Percentiles rank a stretch among this genome's conserved stretches.
phyloP scores from a whole-genome alignment of 1,140 invertebrate genomes.

The Drosophila melanogaster region Release_6_plus_ISO1_MT NT_037436.4:2864501-2865000 shows the following conservation, averaged over 20 bases:
- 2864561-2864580: slow-evolving; percentile 55
- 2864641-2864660: slow-evolving; percentile 1
- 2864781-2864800: slow-evolving; percentile 49
- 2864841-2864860: not conserved
- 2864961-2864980: too few species aligned
- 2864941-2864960: too few species aligned
- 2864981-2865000: too few species aligned
- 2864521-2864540: slow-evolving; percentile 27
- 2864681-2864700: slow-evolving; percentile 70
- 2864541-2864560: slow-evolving; percentile 13
- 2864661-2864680: slow-evolving; percentile 48
- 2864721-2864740: slow-evolving; percentile 5
- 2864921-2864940: too few species aligned
- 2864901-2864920: too few species aligned
- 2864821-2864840: slow-evolving; percentile 31
- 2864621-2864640: not conserved
- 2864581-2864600: slow-evolving; percentile 40
- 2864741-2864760: slow-evolving; percentile 60
- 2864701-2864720: slow-evolving; percentile 35
- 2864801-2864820: slow-evolving; percentile 54
- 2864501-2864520: slow-evolving; percentile 43
- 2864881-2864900: not conserved
- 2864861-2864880: not conserved
- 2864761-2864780: slow-evolving; percentile 54
- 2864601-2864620: slow-evolving; percentile 5